These are phyloP conservation scores for Pseudorectes ferrugineus DNA, from an alignment of 2,113 vertebrate genomes.

Conservation along the genomic window DNA sequence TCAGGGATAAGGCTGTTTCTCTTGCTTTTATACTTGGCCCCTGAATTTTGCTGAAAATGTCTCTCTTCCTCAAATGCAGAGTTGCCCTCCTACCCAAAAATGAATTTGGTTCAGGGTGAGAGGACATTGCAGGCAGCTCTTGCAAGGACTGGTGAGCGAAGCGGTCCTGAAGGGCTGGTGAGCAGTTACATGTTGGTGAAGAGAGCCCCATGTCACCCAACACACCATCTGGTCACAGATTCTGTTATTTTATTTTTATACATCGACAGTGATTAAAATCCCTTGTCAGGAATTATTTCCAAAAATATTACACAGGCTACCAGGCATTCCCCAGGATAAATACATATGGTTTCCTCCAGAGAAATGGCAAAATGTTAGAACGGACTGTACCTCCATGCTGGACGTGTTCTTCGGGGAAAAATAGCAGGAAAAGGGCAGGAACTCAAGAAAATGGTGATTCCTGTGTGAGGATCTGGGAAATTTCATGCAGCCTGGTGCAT, in stretches of 20 bases:
- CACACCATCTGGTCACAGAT: slow-evolving; percentile 64
- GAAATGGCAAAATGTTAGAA: neutral
- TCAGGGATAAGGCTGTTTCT: neutral
- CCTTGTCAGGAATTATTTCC: slow-evolving; percentile 24
- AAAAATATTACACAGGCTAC: slow-evolving; percentile 25
- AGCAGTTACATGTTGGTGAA: slow-evolving; percentile 11
- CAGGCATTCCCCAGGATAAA: slow-evolving; percentile 17
- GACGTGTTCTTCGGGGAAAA: neutral
- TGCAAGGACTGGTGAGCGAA: neutral
- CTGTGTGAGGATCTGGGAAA: neutral
- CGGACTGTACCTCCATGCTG: neutral
- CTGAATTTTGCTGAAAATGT: neutral
- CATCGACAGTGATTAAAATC: slow-evolving; percentile 57
- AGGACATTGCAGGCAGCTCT: neutral
- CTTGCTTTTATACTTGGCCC: neutral
- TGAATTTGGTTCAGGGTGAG: neutral
- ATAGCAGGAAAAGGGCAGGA: neutral
- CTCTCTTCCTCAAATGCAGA: neutral
- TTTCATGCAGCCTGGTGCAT: neutral
- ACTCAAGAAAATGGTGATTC: neutral
- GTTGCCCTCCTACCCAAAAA: neutral
- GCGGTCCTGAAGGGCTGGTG: neutral
- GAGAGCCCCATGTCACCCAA: slow-evolving; percentile 42
- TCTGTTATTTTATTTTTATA: slow-evolving; percentile 67
- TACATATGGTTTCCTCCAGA: neutral